These are phyloP conservation scores for Agrochola litura DNA, from an alignment of 2,888 invertebrate species.

Conservation along the genomic window DNA sequence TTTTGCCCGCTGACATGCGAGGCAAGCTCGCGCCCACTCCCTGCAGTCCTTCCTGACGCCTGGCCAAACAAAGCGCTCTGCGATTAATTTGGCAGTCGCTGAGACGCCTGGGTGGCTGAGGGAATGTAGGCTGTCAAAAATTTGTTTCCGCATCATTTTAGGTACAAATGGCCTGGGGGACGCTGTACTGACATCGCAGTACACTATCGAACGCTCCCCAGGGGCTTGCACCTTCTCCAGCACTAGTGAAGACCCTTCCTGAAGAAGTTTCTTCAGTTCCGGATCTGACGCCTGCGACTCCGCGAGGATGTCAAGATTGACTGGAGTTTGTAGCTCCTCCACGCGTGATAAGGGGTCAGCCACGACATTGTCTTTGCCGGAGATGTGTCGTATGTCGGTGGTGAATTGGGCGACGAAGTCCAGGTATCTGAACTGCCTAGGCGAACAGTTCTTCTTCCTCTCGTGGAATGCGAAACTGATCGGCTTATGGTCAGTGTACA, in stretches of 20 bases:
- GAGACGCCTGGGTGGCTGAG: not conserved
- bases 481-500: constrained; percentile 2
- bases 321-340: not conserved
- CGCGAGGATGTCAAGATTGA: not conserved
- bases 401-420: too few relatives aligned
- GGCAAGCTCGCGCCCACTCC: too few relatives aligned
- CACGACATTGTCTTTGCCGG: not conserved
- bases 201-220: not conserved
- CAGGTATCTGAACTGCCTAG: too few relatives aligned
- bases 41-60: not conserved
- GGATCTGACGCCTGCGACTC: not conserved
- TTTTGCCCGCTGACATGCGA: too few relatives aligned
- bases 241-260: not conserved
- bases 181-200: not conserved
- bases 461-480: too few relatives aligned
- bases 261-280: not conserved
- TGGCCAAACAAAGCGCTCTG: not conserved
- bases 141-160: not conserved
- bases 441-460: too few relatives aligned
- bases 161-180: not conserved
- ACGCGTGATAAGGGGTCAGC: not conserved
- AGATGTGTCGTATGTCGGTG: too few relatives aligned
- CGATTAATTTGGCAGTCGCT: not conserved
- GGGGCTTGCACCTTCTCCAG: not conserved
- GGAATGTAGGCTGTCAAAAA: not conserved